phyloP scores from a whole-genome alignment of 1,140 invertebrate species.

The Apis florea region DNA sequence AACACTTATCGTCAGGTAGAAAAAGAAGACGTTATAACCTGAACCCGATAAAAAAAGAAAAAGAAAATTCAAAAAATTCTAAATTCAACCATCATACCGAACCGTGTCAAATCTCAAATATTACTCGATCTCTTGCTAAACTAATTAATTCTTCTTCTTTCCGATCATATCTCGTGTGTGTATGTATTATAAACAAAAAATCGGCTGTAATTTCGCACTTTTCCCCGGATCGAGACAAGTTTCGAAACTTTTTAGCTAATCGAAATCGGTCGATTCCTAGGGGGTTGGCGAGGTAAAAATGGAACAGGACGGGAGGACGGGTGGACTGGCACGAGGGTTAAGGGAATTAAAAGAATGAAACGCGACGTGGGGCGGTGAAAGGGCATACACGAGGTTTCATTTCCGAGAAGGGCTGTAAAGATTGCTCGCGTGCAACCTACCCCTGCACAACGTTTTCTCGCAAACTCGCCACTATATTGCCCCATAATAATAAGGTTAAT shows the following conservation, averaged over 20 bases:
- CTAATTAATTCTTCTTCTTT: too few species aligned
- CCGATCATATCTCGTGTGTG: too few species aligned
- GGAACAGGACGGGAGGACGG: not conserved
- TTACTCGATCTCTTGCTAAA: too few species aligned
- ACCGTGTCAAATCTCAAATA: too few species aligned
- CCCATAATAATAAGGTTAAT: slow-evolving; percentile 65
- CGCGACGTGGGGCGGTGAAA: slow-evolving; percentile 7
- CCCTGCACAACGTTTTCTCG: slow-evolving; percentile 30
- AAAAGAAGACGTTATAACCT: too few species aligned
- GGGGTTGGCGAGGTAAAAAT: not conserved
- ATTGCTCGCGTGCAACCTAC: slow-evolving; percentile 58
- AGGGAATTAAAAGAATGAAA: slow-evolving; percentile 32
- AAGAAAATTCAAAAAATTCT: too few species aligned
- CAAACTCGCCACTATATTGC: slow-evolving; percentile 57
- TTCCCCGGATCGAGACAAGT: not conserved
- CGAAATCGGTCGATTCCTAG: slow-evolving; percentile 1
- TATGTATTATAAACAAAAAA: too few species aligned
- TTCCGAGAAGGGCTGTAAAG: slow-evolving; percentile 66
- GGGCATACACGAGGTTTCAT: slow-evolving; percentile 55
- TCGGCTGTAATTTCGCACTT: too few species aligned
- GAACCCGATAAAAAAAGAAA: too few species aligned
- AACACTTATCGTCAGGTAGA: too few species aligned
- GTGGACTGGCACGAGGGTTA: not conserved
- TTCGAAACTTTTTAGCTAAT: not conserved
- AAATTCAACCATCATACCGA: too few species aligned